A percentile compares a stretch with the other conserved stretches of the same genome.
Evolutionary conservation across 2,113 vertebrate genomes (phyloP).

Genomic region (Xiphophorus couchianus): DNA sequence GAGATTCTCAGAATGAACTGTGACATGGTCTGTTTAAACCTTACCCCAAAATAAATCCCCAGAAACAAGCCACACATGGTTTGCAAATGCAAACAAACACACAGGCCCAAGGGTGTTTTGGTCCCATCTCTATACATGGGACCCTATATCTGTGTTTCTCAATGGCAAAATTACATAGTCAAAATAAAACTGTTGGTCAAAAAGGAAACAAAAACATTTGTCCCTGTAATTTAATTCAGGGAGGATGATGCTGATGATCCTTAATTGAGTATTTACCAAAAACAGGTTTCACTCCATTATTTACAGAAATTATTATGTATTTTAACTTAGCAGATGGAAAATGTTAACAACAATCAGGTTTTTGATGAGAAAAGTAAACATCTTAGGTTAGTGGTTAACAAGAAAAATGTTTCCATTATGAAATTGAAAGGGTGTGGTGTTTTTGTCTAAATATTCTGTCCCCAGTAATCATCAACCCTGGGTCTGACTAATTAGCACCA

Average conservation of each 20-base stretch:
- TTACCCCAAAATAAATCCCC: constrained; percentile 53
- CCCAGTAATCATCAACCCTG: constrained; percentile 19
- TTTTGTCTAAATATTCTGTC: constrained; percentile 53
- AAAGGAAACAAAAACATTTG: constrained; percentile 58
- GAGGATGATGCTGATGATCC: constrained; percentile 56
- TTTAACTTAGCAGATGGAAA: neutral
- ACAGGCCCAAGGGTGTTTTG: constrained; percentile 26
- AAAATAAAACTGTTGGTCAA: constrained; percentile 60
- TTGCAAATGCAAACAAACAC: constrained; percentile 42
- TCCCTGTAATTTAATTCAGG: constrained; percentile 71
- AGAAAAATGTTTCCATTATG: too few species aligned
- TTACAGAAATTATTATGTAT: neutral
- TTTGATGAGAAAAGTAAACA: constrained; percentile 54
- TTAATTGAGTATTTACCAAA: constrained; percentile 41
- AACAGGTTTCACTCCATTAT: constrained; percentile 1
- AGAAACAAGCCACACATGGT: constrained; percentile 44
- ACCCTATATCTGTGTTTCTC: constrained; percentile 43
- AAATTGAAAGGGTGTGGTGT: constrained; percentile 31
- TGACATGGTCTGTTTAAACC: constrained; percentile 50
- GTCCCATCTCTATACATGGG: constrained; percentile 27
- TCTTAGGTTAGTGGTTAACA: neutral
- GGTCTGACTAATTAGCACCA: constrained; percentile 35
- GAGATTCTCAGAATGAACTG: constrained; percentile 39
- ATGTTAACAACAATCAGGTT: constrained; percentile 19
- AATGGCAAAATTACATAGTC: constrained; percentile 66